Conservation (phyloP, 1,140 invertebrate species). For the Drosophila varians region DNA sequence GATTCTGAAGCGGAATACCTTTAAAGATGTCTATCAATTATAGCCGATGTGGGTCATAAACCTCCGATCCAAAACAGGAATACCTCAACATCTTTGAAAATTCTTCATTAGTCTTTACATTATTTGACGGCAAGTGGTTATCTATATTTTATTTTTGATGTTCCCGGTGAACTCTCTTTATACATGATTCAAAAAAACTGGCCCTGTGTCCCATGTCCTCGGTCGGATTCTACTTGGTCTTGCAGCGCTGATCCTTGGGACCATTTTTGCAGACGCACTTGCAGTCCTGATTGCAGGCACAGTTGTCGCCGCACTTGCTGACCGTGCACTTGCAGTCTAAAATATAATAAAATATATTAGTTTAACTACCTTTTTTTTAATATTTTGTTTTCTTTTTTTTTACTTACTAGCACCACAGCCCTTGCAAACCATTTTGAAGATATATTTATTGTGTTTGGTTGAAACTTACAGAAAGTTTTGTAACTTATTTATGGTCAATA, state of each 20-base stretch:
- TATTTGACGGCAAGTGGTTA: too few species aligned
- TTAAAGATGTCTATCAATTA: too few species aligned
- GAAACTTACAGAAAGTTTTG: not conserved
- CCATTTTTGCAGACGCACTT: slow-evolving; percentile 62
- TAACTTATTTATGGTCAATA: slow-evolving; percentile 1
- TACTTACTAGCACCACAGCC: slow-evolving; percentile 60
- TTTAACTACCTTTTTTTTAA: not conserved
- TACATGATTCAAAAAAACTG: too few species aligned
- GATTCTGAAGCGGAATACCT: too few species aligned
- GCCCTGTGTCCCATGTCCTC: too few species aligned
- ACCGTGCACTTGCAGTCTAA: slow-evolving; percentile 66
- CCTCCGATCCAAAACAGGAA: too few species aligned
- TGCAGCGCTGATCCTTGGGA: slow-evolving; percentile 65
- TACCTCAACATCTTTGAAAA: too few species aligned
- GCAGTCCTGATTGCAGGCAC: slow-evolving; percentile 57
- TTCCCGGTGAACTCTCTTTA: too few species aligned
- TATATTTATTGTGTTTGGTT: not conserved
- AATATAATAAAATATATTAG: not conserved
- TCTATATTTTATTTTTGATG: too few species aligned
- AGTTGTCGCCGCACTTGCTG: slow-evolving; percentile 67
- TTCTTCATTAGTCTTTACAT: too few species aligned
- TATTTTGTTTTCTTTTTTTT: not conserved
- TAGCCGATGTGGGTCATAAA: too few species aligned
- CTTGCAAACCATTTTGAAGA: slow-evolving; percentile 63
- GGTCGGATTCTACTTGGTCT: slow-evolving; percentile 36